These are phyloP conservation scores for Andrena dorsata DNA, from an alignment of 2,888 invertebrate genomes.

Conservation along the genomic window DNA sequence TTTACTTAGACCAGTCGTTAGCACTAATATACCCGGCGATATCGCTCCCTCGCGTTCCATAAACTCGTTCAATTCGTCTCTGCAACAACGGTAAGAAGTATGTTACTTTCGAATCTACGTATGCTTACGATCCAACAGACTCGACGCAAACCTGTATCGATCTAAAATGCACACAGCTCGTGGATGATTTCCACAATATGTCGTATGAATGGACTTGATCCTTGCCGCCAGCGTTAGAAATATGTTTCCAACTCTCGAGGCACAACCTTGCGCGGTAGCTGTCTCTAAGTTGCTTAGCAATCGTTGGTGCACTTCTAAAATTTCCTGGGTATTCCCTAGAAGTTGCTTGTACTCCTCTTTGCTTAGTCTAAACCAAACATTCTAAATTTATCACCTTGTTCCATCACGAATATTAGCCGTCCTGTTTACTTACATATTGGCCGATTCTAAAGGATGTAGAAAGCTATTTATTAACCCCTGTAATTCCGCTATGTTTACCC, in stretches of 20 bases:
- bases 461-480: slow-evolving; percentile 94
- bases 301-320: slow-evolving; percentile 93
- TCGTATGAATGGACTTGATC: slow-evolving; percentile 93
- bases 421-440: slow-evolving; percentile 91
- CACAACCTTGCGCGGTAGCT: slow-evolving; percentile 89
- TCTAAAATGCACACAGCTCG: slow-evolving; percentile 97
- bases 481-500: slow-evolving; percentile 95
- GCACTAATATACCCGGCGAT: slow-evolving; percentile 93
- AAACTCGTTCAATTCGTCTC: slow-evolving; percentile 93
- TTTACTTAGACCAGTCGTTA: slow-evolving; percentile 97
- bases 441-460: slow-evolving; percentile 93
- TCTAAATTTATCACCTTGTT: no score
- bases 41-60: slow-evolving; percentile 96
- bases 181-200: slow-evolving; percentile 97
- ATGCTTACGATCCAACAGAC: no score
- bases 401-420: background rate
- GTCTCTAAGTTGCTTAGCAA: slow-evolving; percentile 93
- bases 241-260: slow-evolving; percentile 95
- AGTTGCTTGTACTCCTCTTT: slow-evolving; percentile 94
- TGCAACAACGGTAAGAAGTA: slow-evolving; percentile 78
- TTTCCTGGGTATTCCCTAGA: slow-evolving; percentile 95
- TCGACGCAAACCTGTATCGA: slow-evolving; percentile 91
- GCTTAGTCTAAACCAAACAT: slow-evolving; percentile 88
- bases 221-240: slow-evolving; percentile 94
- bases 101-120: background rate